Conservation (phyloP, 2,888 invertebrate genomes). For the Drosophila macrospina region DNA sequence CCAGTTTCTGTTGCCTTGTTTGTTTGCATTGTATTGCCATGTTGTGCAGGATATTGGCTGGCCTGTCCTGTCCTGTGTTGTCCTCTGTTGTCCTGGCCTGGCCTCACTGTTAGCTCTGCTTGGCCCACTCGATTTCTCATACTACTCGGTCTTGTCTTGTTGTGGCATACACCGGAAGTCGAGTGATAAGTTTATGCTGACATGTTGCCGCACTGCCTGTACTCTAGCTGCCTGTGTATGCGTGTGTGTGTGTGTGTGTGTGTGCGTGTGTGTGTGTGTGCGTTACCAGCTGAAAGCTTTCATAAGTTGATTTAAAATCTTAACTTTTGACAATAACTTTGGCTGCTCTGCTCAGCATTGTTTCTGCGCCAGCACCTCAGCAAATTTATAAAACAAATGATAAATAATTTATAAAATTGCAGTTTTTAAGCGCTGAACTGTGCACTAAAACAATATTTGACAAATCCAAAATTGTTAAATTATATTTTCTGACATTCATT, state of each 20-base stretch:
- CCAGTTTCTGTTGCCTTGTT: conserved; percentile 47
- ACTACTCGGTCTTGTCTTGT: conserved; percentile 47
- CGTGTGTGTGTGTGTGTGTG: too few relatives aligned
- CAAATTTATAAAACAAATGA: neutral
- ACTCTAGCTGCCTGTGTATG: neutral
- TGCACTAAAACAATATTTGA: too few relatives aligned
- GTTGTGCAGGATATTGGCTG: conserved; percentile 78
- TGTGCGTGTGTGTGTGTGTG: neutral
- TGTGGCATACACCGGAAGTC: conserved; percentile 70
- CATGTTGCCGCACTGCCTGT: conserved; percentile 43
- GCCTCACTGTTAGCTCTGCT: conserved; percentile 5
- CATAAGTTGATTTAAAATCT: conserved; percentile 77
- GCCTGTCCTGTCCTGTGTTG: conserved; percentile 48
- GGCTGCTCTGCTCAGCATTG: conserved; percentile 8
- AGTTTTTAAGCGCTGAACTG: fast-evolving
- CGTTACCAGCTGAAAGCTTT: conserved; percentile 62
- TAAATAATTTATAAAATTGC: too few relatives aligned
- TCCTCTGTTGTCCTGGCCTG: conserved; percentile 9
- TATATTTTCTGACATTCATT: neutral
- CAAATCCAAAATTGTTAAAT: too few relatives aligned
- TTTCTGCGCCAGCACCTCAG: neutral
- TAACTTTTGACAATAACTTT: conserved; percentile 49
- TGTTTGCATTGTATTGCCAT: conserved; percentile 78
- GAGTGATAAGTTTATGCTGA: conserved; percentile 72
- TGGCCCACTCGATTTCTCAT: neutral